Conservation (phyloP, 2,888 invertebrate genomes). For the Argyresthia goedartella region DNA sequence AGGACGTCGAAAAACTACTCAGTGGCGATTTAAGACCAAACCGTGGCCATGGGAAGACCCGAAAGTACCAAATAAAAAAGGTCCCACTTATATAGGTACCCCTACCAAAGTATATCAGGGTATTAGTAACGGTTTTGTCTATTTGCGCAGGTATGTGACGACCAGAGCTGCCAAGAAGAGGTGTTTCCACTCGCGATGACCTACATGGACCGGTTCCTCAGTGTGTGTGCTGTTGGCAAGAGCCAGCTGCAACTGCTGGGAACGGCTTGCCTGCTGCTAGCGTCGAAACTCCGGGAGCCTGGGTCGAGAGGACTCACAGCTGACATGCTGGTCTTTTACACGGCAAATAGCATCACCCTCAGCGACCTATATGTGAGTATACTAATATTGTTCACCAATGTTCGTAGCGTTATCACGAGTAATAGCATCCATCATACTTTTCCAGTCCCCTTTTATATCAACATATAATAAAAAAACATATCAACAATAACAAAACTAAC, state of each 20-base stretch:
- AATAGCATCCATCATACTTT: no score
- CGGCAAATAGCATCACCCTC: constrained; percentile 91
- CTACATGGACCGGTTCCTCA: constrained; percentile 94
- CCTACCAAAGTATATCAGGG: no score
- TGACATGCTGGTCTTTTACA: constrained; percentile 90
- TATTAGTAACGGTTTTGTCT: not conserved
- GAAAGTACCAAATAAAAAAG: no score
- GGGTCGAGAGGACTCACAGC: constrained; percentile 79
- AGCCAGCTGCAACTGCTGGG: constrained; percentile 92
- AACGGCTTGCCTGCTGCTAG: constrained; percentile 91
- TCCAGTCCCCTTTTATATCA: no score
- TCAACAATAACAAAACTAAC: no score
- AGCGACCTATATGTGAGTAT: constrained; percentile 89
- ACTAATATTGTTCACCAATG: not conserved
- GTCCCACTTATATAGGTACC: no score
- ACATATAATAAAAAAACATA: no score
- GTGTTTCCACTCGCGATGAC: constrained; percentile 94
- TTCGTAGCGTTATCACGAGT: no score
- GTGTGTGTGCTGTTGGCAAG: constrained; percentile 84
- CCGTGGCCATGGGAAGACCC: no score
- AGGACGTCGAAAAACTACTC: no score
- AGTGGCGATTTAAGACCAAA: no score
- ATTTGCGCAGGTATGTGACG: constrained; percentile 88
- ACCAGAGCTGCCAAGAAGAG: constrained; percentile 92
- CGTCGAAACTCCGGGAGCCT: constrained; percentile 93